Percentiles rank a stretch among this genome's conserved stretches.
Evolutionary conservation across 2,888 invertebrate species (phyloP).

Genomic region (Hirtodrosophila duncani): DNA sequence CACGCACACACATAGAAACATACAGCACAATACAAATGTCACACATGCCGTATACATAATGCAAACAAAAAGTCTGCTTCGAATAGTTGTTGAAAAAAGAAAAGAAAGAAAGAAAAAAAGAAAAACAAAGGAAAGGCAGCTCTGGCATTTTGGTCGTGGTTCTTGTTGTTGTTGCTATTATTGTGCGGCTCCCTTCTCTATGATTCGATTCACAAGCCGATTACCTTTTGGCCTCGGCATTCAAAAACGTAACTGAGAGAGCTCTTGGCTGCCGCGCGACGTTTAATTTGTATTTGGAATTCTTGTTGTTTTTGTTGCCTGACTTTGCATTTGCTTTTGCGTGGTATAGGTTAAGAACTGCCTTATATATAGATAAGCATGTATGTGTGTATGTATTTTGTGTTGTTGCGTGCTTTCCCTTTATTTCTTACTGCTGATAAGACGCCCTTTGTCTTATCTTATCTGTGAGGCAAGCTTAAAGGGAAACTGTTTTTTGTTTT

Average conservation of each 20-base stretch:
- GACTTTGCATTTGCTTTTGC: slow-evolving; percentile 31
- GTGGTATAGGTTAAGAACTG: slow-evolving; percentile 62
- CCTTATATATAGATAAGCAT: slow-evolving; percentile 13
- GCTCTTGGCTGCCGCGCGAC: background rate
- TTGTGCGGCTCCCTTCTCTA: background rate
- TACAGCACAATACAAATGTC: slow-evolving; percentile 5
- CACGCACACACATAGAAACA: slow-evolving; percentile 5
- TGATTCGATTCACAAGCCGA: background rate
- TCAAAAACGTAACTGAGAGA: slow-evolving; percentile 12
- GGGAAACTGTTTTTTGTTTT: slow-evolving; percentile 3
- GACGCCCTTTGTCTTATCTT: slow-evolving; percentile 52
- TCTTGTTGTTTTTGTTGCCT: slow-evolving; percentile 37
- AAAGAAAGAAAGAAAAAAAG: too few species aligned
- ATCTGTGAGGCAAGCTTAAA: slow-evolving; percentile 21
- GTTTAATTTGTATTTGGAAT: slow-evolving; percentile 29
- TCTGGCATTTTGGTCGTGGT: slow-evolving; percentile 1
- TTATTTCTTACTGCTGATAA: slow-evolving; percentile 40
- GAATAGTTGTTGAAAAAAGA: slow-evolving; percentile 32
- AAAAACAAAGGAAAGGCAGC: too few species aligned
- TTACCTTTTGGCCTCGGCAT: slow-evolving; percentile 6
- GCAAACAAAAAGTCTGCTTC: slow-evolving; percentile 47
- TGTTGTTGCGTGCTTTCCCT: slow-evolving; percentile 7
- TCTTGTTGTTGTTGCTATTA: slow-evolving; percentile 2
- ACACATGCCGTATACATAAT: slow-evolving; percentile 32
- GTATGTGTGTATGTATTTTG: slow-evolving; percentile 2